Evolutionary conservation across 2,113 vertebrate genomes (phyloP).

Genomic region (Catharus fuscescens): DNA sequence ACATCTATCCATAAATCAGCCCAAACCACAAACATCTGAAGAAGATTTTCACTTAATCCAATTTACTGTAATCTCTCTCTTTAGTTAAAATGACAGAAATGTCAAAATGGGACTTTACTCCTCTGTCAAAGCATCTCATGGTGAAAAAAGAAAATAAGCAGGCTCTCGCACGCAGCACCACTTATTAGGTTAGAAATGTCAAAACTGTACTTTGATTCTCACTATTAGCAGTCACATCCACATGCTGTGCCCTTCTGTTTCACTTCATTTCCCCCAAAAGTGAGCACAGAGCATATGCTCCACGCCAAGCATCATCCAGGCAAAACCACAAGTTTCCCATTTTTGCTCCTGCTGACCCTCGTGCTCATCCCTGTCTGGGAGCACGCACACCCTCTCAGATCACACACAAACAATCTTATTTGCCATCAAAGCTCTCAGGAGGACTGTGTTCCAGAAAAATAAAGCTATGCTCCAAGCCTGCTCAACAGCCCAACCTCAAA

Average conservation of each 20-base stretch:
- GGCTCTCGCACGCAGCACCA: constrained; percentile 22
- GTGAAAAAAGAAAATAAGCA: constrained; percentile 69
- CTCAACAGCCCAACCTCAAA: background rate
- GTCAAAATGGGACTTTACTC: constrained; percentile 70
- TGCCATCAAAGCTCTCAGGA: background rate
- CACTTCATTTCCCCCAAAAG: constrained; percentile 37
- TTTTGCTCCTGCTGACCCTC: background rate
- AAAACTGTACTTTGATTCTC: constrained; percentile 65
- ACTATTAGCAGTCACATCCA: constrained; percentile 59
- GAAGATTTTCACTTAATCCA: constrained; percentile 72
- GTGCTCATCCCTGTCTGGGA: fast-evolving
- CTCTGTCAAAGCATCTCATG: constrained; percentile 64
- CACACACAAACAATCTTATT: background rate
- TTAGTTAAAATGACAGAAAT: constrained; percentile 70
- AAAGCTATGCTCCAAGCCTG: background rate
- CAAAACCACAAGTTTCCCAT: background rate
- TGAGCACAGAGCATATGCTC: constrained; percentile 4
- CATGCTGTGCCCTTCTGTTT: constrained; percentile 61
- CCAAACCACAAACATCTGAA: constrained; percentile 71
- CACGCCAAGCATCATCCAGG: background rate
- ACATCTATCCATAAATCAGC: constrained; percentile 72
- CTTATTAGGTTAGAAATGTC: constrained; percentile 70
- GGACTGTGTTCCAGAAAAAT: background rate
- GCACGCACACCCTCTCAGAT: fast-evolving
- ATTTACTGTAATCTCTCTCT: constrained; percentile 70